Percentiles rank a stretch among this genome's conserved stretches.
phyloP scores from a whole-genome alignment of 2,888 invertebrate species.

The Gymnoscelis rufifasciata region DNA sequence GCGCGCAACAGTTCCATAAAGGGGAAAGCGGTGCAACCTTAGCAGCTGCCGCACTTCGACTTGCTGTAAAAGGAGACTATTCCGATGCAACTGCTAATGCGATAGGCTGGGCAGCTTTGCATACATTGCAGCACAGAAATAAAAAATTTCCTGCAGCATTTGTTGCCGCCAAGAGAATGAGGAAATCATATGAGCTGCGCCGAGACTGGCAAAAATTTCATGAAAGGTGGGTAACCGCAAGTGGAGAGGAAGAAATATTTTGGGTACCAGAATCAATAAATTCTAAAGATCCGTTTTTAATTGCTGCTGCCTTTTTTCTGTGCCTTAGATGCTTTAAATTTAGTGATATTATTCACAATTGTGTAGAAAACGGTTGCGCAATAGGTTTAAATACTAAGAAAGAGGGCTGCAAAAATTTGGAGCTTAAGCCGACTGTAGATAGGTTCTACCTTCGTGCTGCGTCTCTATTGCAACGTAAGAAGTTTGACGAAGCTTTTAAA shows the following conservation, averaged over 20 bases:
- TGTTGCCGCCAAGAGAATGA: slow-evolving; percentile 60
- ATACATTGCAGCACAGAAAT: slow-evolving; percentile 52
- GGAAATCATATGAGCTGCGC: slow-evolving; percentile 55
- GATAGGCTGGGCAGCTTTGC: slow-evolving; percentile 67
- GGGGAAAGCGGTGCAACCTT: slow-evolving; percentile 34
- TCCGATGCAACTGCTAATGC: slow-evolving; percentile 62
- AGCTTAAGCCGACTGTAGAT: slow-evolving; percentile 34
- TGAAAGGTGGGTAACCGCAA: slow-evolving; percentile 52
- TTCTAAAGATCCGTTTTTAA: slow-evolving; percentile 50
- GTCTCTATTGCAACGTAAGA: slow-evolving; percentile 45
- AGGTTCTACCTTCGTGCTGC: slow-evolving; percentile 56
- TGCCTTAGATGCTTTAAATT: slow-evolving; percentile 63
- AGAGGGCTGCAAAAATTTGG: neutral
- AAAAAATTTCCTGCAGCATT: slow-evolving; percentile 50
- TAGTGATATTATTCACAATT: slow-evolving; percentile 49
- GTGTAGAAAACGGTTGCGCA: slow-evolving; percentile 51
- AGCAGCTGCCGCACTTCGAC: slow-evolving; percentile 57
- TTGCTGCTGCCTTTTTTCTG: slow-evolving; percentile 67
- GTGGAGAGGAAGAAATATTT: slow-evolving; percentile 63
- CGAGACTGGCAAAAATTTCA: slow-evolving; percentile 56
- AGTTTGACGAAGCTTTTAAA: slow-evolving; percentile 45
- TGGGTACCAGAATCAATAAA: slow-evolving; percentile 54
- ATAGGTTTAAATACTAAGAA: slow-evolving; percentile 25
- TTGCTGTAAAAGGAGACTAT: slow-evolving; percentile 58
- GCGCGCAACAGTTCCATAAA: slow-evolving; percentile 54